Conservation (phyloP, 1,140 invertebrate species). For the Ericerus pela region DNA sequence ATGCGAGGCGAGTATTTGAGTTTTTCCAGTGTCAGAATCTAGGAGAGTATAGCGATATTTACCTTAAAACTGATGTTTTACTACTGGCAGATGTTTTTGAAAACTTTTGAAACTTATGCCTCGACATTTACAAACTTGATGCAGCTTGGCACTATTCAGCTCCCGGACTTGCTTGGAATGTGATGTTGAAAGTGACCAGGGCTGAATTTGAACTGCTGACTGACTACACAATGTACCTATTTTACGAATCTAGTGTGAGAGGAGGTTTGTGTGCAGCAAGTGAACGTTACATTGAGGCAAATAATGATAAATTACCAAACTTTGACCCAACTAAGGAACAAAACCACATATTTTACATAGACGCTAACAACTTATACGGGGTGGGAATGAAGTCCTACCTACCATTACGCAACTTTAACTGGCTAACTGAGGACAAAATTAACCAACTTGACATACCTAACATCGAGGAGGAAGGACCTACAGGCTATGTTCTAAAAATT, state of each 20-base stretch:
- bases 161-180: slow-evolving; percentile 32
- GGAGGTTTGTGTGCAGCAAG: slow-evolving; percentile 27
- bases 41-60: slow-evolving; percentile 31
- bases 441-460: slow-evolving; percentile 26
- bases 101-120: slow-evolving; percentile 32
- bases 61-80: slow-evolving; percentile 32
- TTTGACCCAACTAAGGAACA: slow-evolving; percentile 29
- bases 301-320: slow-evolving; percentile 32
- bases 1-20: slow-evolving; percentile 30
- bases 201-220: slow-evolving; percentile 34
- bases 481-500: slow-evolving; percentile 38
- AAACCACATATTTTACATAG: slow-evolving; percentile 33
- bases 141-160: slow-evolving; percentile 26
- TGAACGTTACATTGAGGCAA: slow-evolving; percentile 31
- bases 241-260: slow-evolving; percentile 28
- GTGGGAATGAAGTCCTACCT: slow-evolving; percentile 33
- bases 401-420: slow-evolving; percentile 33
- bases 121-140: not conserved
- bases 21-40: slow-evolving; percentile 29
- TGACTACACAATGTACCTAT: slow-evolving; percentile 32
- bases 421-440: slow-evolving; percentile 26
- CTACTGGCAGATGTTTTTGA: slow-evolving; percentile 31
- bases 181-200: slow-evolving; percentile 30
- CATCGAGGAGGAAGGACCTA: slow-evolving; percentile 25
- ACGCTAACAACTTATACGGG: slow-evolving; percentile 41